Evolutionary conservation across 2,113 vertebrate species (phyloP).

Genomic region (Pipra filicauda): DNA sequence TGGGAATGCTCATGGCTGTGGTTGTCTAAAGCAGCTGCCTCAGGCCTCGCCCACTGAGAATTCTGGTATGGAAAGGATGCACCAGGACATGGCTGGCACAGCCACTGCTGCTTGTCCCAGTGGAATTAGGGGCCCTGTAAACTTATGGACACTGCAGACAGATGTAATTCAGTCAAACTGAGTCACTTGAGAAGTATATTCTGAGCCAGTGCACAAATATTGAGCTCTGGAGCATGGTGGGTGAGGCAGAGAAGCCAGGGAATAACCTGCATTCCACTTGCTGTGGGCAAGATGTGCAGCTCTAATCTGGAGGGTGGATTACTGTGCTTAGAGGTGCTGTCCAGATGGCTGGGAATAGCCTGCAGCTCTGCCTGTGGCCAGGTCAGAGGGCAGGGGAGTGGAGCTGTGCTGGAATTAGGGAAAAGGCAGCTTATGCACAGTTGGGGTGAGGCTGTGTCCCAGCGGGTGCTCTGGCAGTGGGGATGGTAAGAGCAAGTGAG

Average conservation of each 20-base stretch:
- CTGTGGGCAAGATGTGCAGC: neutral
- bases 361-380: neutral
- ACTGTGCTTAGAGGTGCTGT: neutral
- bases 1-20: neutral
- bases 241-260: neutral
- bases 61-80: neutral
- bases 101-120: neutral
- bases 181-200: neutral
- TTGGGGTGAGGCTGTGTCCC: neutral
- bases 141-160: neutral
- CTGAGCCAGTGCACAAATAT: neutral
- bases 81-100: rapidly evolving
- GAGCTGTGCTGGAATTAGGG: neutral
- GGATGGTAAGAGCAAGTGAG: neutral
- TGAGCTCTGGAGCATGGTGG: neutral
- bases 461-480: neutral
- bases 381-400: neutral
- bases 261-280: neutral
- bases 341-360: slow-evolving; percentile 25
- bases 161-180: neutral
- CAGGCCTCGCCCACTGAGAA: neutral
- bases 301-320: slow-evolving; percentile 30
- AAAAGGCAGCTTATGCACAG: neutral
- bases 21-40: neutral
- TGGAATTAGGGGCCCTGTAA: neutral